These are phyloP conservation scores for Urocynchramus pylzowi DNA, from an alignment of 2,113 vertebrate genomes.

Conservation along the genomic window DNA sequence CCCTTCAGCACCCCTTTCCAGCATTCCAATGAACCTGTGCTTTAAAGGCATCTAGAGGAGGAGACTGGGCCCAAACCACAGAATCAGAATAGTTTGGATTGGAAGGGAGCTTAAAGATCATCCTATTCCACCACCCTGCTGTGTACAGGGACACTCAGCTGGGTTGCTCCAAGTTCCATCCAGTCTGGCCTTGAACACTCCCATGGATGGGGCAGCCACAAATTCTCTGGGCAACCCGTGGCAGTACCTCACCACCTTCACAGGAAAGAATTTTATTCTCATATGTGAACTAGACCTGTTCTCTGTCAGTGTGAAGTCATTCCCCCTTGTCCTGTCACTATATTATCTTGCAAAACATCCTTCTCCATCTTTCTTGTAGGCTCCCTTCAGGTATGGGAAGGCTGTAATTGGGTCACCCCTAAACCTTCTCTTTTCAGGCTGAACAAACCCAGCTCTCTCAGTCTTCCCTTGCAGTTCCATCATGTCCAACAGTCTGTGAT, in stretches of 20 bases:
- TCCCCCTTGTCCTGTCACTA: background rate
- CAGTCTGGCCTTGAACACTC: background rate
- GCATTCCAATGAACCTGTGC: background rate
- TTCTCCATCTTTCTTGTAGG: background rate
- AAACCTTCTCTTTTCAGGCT: background rate
- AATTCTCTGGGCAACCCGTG: background rate
- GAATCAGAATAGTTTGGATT: background rate
- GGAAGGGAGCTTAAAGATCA: background rate
- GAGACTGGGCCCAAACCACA: background rate
- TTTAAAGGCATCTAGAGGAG: background rate
- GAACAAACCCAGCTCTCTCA: background rate
- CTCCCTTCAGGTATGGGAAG: background rate
- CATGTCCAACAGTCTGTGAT: background rate
- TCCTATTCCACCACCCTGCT: background rate
- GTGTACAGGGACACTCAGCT: background rate
- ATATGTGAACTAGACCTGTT: background rate
- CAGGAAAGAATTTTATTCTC: background rate
- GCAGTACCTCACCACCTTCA: background rate
- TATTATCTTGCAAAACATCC: background rate
- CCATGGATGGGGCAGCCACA: background rate
- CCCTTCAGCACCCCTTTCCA: background rate
- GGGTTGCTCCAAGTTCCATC: background rate
- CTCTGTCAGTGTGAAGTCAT: background rate
- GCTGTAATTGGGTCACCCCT: background rate
- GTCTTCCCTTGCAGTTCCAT: background rate